Evolutionary conservation across 2,888 invertebrate genomes (phyloP).

Genomic region (Nebria salina): DNA sequence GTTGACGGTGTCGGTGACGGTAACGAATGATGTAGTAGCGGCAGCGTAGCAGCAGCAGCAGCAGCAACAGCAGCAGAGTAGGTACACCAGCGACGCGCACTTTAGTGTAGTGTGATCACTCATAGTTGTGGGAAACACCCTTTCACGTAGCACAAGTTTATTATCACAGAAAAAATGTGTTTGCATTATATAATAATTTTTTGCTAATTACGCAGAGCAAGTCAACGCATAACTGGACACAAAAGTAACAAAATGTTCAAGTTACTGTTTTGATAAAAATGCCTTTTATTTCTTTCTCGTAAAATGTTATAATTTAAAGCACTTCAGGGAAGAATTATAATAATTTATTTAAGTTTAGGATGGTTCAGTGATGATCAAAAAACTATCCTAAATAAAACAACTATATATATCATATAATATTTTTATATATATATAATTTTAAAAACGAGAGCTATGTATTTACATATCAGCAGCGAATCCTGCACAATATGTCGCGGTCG

Average conservation of each 20-base stretch:
- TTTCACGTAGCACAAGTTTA: constrained; percentile 47
- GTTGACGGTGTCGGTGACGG: constrained; percentile 17
- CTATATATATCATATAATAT: constrained; percentile 28
- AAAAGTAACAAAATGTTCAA: constrained; percentile 42
- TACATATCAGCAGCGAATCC: constrained; percentile 39
- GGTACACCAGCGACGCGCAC: constrained; percentile 26
- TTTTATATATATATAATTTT: constrained; percentile 33
- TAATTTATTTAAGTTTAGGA: constrained; percentile 56
- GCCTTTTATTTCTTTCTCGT: constrained; percentile 42
- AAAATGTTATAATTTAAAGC: constrained; percentile 58
- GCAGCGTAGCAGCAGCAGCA: neutral
- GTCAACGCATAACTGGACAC: constrained; percentile 47
- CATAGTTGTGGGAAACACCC: constrained; percentile 41
- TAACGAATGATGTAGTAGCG: constrained; percentile 8
- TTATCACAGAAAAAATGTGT: constrained; percentile 50
- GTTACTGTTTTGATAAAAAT: constrained; percentile 45
- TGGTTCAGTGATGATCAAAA: constrained; percentile 47
- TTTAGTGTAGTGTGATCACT: constrained; percentile 33
- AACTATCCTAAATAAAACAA: constrained; percentile 47
- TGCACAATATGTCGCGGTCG: constrained; percentile 2
- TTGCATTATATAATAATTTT: constrained; percentile 40
- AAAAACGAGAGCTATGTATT: constrained; percentile 40
- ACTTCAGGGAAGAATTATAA: constrained; percentile 64
- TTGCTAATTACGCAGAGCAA: constrained; percentile 43
- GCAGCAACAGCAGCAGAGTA: neutral